Conservation (phyloP, 2,888 invertebrate genomes). For the Dastarcus helophoroides region DNA sequence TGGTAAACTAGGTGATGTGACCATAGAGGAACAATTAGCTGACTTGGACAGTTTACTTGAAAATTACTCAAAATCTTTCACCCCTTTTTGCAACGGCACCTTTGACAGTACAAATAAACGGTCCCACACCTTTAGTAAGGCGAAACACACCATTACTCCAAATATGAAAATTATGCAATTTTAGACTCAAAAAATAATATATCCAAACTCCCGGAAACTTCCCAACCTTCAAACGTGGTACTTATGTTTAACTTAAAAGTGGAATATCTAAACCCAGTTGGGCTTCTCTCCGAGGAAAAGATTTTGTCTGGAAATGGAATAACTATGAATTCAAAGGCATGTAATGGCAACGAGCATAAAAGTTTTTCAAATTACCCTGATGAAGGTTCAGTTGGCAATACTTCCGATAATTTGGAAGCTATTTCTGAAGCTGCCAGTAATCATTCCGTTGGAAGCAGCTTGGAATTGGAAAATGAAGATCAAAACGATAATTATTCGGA, state of each 20-base stretch:
- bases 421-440: slow-evolving; percentile 93
- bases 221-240: slow-evolving; percentile 40
- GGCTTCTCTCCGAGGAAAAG: slow-evolving; percentile 48
- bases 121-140: no score
- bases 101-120: no score
- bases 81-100: no score
- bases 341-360: background rate
- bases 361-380: slow-evolving; percentile 71
- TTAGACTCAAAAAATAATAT: no score
- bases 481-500: slow-evolving; percentile 92
- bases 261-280: slow-evolving; percentile 29
- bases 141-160: no score
- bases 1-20: no score
- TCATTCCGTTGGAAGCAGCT: slow-evolving; percentile 84
- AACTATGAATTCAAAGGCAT: background rate
- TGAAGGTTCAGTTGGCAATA: slow-evolving; percentile 84
- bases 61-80: no score
- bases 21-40: no score
- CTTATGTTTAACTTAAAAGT: slow-evolving; percentile 54
- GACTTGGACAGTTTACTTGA: no score
- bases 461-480: slow-evolving; percentile 79
- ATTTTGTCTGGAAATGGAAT: slow-evolving; percentile 21
- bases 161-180: no score
- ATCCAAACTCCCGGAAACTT: no score
- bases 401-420: slow-evolving; percentile 88